A percentile compares a stretch with the other conserved stretches of the same genome.
Conservation (phyloP, 30 jellyfish, hydroid and myxozoan genomes). For the Haliclystus octoradiatus region DNA sequence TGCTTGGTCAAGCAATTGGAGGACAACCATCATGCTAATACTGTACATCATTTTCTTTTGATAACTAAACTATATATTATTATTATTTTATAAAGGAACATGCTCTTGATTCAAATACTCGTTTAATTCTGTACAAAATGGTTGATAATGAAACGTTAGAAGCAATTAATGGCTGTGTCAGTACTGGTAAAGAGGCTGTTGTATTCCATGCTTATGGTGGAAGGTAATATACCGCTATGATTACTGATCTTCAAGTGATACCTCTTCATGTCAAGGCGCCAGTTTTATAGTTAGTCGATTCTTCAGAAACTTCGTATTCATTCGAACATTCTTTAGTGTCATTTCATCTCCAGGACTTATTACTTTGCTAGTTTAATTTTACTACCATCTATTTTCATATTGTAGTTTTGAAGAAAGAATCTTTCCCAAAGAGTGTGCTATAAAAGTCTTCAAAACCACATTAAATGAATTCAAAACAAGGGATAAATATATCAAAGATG, state of each 20-base stretch:
- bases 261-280: too few relatives aligned
- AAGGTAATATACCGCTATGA: slow-evolving; percentile 37
- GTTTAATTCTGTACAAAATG: slow-evolving; percentile 74
- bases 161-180: slow-evolving; percentile 69
- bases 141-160: slow-evolving; percentile 74
- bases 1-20: too few relatives aligned
- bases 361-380: too few relatives aligned
- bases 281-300: too few relatives aligned
- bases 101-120: slow-evolving; percentile 90
- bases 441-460: slow-evolving; percentile 86
- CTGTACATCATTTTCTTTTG: too few relatives aligned
- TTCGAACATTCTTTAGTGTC: too few relatives aligned
- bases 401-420: slow-evolving; percentile 38
- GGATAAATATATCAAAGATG: slow-evolving; percentile 93
- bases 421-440: slow-evolving; percentile 84
- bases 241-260: too few relatives aligned
- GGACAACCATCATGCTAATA: too few relatives aligned
- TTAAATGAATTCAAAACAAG: slow-evolving; percentile 87
- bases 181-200: slow-evolving; percentile 99
- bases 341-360: too few relatives aligned
- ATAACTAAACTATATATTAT: too few relatives aligned
- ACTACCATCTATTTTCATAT: too few relatives aligned
- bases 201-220: slow-evolving; percentile 96
- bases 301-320: too few relatives aligned
- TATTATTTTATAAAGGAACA: slow-evolving; percentile 69